phyloP scores from a whole-genome alignment of 2,888 invertebrate species.

The Hypena proboscidalis region DNA sequence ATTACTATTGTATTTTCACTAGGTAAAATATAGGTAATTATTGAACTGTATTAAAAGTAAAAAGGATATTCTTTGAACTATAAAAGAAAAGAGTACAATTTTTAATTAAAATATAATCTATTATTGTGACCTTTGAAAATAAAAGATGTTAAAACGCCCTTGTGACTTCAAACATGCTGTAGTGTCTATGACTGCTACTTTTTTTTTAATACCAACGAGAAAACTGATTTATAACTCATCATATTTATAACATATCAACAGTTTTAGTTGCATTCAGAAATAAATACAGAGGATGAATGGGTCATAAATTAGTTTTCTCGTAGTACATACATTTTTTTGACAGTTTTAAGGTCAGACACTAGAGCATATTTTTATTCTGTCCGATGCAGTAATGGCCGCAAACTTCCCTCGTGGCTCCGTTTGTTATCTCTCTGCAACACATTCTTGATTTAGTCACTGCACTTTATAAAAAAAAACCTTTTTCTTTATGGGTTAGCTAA shows the following conservation, averaged over 20 bases:
- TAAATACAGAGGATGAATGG: no score
- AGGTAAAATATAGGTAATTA: no score
- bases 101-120: no score
- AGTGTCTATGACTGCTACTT: no score
- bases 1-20: no score
- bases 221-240: no score
- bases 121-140: slow-evolving; percentile 29
- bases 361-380: slow-evolving; percentile 27
- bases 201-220: no score
- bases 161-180: slow-evolving; percentile 26
- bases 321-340: neutral
- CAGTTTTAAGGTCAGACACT: neutral
- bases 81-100: neutral
- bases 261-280: no score
- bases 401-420: slow-evolving; percentile 35
- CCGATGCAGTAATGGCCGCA: slow-evolving; percentile 42
- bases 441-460: slow-evolving; percentile 29
- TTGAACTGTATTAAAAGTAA: neutral
- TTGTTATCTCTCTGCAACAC: slow-evolving; percentile 37
- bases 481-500: slow-evolving; percentile 26
- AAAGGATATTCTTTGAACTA: neutral
- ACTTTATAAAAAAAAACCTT: slow-evolving; percentile 14
- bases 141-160: slow-evolving; percentile 21
- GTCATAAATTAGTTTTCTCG: no score
- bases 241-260: no score